Evolutionary conservation across 2,797 vertebrate species (phyloP).

Genomic region (Sebastes matsubarae): DNA sequence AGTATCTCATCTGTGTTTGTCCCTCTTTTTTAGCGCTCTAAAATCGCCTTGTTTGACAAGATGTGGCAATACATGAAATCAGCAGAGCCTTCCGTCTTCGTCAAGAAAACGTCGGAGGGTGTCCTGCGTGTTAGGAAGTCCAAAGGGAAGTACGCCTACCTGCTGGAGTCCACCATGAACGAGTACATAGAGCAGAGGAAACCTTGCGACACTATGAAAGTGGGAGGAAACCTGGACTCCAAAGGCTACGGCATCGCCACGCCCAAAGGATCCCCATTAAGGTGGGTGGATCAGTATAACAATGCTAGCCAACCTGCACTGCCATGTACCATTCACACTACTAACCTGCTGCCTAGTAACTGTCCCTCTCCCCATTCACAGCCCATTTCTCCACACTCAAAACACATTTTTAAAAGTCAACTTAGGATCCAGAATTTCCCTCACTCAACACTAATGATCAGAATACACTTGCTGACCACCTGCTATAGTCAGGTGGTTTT

Average conservation of each 20-base stretch:
- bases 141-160: conserved; percentile 98
- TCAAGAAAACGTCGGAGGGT: conserved; percentile 96
- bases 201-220: conserved; percentile 99
- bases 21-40: conserved; percentile 87
- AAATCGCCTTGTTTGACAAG: conserved; percentile 98
- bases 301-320: conserved; percentile 89
- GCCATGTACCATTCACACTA: conserved; percentile 77
- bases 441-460: background rate
- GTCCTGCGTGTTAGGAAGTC: conserved; percentile 95
- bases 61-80: conserved; percentile 99
- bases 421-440: background rate
- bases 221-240: conserved; percentile 98
- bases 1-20: background rate
- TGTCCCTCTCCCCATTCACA: conserved; percentile 29
- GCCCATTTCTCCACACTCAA: background rate
- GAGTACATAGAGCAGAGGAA: conserved; percentile 99
- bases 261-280: conserved; percentile 99
- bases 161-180: conserved; percentile 99
- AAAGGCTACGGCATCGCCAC: conserved; percentile 99
- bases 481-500: conserved; percentile 6
- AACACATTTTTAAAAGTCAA: background rate
- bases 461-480: conserved; percentile 25
- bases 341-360: conserved; percentile 71
- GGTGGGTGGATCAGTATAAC: conserved; percentile 99
- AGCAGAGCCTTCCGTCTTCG: conserved; percentile 96